A percentile compares a stretch with the other conserved stretches of the same genome.
phyloP scores from a whole-genome alignment of 2,797 vertebrate species.

The Neomorphus geoffroyi region DNA sequence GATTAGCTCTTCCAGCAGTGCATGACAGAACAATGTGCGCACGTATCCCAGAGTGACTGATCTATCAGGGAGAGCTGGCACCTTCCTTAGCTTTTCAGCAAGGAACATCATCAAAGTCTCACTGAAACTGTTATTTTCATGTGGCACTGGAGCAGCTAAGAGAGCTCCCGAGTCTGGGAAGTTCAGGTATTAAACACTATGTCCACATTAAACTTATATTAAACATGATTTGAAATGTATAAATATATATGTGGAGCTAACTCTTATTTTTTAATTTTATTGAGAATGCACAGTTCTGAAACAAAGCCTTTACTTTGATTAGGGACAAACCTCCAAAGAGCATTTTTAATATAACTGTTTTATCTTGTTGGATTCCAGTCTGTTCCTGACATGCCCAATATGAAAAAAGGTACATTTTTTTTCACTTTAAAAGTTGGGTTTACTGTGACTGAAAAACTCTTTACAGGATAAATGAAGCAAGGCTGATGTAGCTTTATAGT shows the following conservation, averaged over 20 bases:
- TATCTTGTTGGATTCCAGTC: not conserved
- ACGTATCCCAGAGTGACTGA: not conserved
- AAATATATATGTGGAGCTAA: not conserved
- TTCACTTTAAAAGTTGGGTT: conserved; percentile 27
- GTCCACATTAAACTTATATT: not conserved
- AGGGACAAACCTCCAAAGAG: not conserved
- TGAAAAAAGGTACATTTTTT: not conserved
- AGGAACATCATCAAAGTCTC: not conserved
- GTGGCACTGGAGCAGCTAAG: not conserved
- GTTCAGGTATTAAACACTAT: not conserved
- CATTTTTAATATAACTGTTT: conserved; percentile 28
- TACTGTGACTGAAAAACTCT: conserved; percentile 42
- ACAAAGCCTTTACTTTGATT: conserved; percentile 1
- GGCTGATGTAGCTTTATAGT: not conserved
- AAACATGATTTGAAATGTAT: not conserved
- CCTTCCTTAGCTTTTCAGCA: not conserved
- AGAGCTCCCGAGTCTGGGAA: not conserved
- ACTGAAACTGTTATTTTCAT: not conserved
- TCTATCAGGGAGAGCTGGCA: not conserved
- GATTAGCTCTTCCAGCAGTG: not conserved
- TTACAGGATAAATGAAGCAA: conserved; percentile 65
- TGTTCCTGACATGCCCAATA: not conserved
- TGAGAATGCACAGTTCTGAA: conserved; percentile 6
- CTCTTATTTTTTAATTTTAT: not conserved
- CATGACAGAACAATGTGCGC: not conserved